Evolutionary conservation across 1,140 invertebrate species (phyloP), one percentile per base, ranked within the genome.

Genomic region (Phocides pigmalion): DNA sequence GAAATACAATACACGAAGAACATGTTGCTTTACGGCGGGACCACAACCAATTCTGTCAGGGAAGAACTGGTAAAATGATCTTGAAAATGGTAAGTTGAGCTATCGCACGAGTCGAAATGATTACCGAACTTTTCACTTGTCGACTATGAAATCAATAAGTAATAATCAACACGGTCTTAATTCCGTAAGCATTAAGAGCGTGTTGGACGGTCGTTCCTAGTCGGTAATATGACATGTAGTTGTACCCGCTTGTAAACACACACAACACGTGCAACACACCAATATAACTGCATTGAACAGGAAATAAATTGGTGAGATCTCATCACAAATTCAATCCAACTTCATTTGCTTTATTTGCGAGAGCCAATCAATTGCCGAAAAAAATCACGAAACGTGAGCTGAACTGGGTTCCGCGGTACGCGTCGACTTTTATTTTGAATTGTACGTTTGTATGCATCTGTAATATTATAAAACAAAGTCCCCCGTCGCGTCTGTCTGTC

Each of bases 341-440:
- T 84, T 81, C 78, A 85, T 86, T 84, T 81, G 70, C 75, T 87
- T 76, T 87, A 79, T 85, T 87, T 81, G 75, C 73, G 16, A 56
- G 66, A 79, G 72, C 77, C 85, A 84, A 88, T 88, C 81, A 84
- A 83, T 83, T 82, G 83, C 62, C 85, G 79, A 83, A 86, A 86
- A n/a, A 87, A 88, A 88, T 66, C 16, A 44, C 22, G 37, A 56
- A 46, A 14, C 42, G 15, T 37, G 41, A 25, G 37, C 59, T 8
- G 4, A 5, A n/a, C 56, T 9, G 17, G 69, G 74, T 77, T 75
- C 78, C 47, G 72, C 61, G 16, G 35, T 3, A 39, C 35, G 35
- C 12, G 35, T 5, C 35, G 22, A 6, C 35, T 14, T 14, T 39
- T 39, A 32, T 39, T 39, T 39, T 4, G 35, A 5, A 14, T 14